Evolutionary conservation across 2,113 vertebrate species (phyloP).

Genomic region (Microcebus murinus): DNA sequence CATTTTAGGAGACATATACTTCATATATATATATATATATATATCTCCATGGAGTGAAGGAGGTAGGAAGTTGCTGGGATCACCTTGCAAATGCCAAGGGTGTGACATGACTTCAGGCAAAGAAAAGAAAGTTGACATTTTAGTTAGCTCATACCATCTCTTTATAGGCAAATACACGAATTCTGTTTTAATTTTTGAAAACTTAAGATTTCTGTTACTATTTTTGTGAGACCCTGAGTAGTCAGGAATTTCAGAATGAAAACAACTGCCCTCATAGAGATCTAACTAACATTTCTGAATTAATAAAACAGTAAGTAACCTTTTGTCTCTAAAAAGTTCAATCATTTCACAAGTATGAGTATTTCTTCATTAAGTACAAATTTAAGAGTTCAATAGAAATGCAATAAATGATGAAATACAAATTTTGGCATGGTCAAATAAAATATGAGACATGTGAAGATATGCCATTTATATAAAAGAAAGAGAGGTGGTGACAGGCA

Average conservation of each 20-base stretch:
- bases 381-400: not conserved
- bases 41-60: not conserved
- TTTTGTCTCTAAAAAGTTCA: conserved; percentile 7
- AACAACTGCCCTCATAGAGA: not conserved
- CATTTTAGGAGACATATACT: not conserved
- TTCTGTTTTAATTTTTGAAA: conserved; percentile 24
- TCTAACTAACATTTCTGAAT: not conserved
- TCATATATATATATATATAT: not conserved
- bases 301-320: not conserved
- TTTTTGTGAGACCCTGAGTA: not conserved
- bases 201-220: not conserved
- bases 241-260: not conserved
- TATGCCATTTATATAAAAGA: not conserved
- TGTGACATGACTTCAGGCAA: not conserved
- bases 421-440: not conserved
- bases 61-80: not conserved
- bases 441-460: not conserved
- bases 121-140: conserved; percentile 32
- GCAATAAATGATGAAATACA: not conserved
- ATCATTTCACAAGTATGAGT: not conserved
- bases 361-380: conserved; percentile 37
- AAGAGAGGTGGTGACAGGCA: not conserved
- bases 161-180: not conserved
- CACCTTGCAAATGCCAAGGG: not conserved
- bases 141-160: not conserved